Evolutionary conservation across 1,140 invertebrate species (phyloP).

Genomic region (Drosophila baimaii): DNA sequence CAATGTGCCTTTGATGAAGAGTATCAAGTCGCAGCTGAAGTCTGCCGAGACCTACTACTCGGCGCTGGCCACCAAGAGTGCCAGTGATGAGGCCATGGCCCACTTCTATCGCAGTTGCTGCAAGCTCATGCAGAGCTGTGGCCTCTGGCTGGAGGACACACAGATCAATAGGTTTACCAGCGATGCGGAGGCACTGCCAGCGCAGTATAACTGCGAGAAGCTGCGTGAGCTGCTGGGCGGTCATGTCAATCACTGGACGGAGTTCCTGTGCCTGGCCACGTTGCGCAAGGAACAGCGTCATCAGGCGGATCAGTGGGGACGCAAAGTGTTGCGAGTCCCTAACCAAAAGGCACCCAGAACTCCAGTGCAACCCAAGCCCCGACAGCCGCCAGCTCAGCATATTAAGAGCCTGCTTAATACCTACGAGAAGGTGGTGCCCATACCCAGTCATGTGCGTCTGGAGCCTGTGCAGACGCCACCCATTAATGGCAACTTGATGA

Average conservation of each 20-base stretch:
- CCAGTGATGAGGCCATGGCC: slow-evolving; percentile 64
- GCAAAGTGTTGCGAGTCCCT: slow-evolving; percentile 58
- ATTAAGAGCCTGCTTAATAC: slow-evolving; percentile 86
- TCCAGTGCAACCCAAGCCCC: slow-evolving; percentile 59
- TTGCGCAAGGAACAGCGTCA: slow-evolving; percentile 85
- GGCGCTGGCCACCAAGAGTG: slow-evolving; percentile 75
- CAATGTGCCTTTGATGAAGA: slow-evolving; percentile 89
- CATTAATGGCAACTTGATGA: slow-evolving; percentile 37
- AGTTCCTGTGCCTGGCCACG: slow-evolving; percentile 87
- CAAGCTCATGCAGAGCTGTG: slow-evolving; percentile 87
- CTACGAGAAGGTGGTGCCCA: slow-evolving; percentile 87
- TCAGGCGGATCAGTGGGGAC: slow-evolving; percentile 85
- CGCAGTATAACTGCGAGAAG: slow-evolving; percentile 88
- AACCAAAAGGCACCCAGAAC: slow-evolving; percentile 36
- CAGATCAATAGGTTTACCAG: slow-evolving; percentile 85
- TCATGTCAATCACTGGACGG: slow-evolving; percentile 87
- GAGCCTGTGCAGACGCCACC: slow-evolving; percentile 22
- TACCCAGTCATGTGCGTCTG: slow-evolving; percentile 49
- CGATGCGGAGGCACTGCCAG: slow-evolving; percentile 86
- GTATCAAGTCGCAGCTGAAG: slow-evolving; percentile 89
- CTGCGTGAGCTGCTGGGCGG: slow-evolving; percentile 84
- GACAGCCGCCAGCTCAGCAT: slow-evolving; percentile 85
- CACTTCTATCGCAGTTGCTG: slow-evolving; percentile 67
- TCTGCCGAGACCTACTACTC: slow-evolving; percentile 88
- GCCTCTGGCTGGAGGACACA: slow-evolving; percentile 92